These are phyloP conservation scores for Apis mellifera DNA, from an alignment of 1,140 invertebrate species.

Conservation along the genomic window DNA sequence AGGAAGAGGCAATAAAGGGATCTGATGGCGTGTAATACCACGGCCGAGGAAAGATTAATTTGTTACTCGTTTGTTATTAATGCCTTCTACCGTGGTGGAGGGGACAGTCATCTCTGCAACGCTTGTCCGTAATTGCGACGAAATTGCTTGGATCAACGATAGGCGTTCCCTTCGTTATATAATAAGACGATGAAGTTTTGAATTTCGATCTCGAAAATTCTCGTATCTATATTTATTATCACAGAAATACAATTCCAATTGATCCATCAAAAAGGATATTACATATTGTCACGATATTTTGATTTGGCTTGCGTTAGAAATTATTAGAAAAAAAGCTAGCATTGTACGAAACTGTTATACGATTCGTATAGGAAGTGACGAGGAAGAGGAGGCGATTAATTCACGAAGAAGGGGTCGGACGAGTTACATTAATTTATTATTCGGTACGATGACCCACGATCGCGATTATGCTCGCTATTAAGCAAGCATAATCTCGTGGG, in stretches of 20 bases:
- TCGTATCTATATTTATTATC: too few species aligned
- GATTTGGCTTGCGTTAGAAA: too few species aligned
- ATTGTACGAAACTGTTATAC: too few species aligned
- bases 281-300: too few species aligned
- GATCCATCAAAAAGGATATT: background rate
- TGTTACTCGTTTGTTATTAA: constrained; percentile 25
- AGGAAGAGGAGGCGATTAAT: background rate
- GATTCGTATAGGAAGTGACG: background rate
- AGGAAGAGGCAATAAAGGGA: constrained; percentile 27
- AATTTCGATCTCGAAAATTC: too few species aligned
- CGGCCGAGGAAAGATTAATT: constrained; percentile 28
- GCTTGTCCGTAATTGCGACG: background rate
- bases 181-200: background rate
- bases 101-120: background rate
- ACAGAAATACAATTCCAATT: too few species aligned
- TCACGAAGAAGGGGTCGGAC: constrained; percentile 35
- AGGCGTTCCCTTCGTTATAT: background rate
- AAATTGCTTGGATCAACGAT: constrained; percentile 4
- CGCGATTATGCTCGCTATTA: constrained; percentile 48
- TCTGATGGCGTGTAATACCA: constrained; percentile 17
- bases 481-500: background rate
- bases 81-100: too few species aligned
- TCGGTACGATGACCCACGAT: constrained; percentile 44
- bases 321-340: too few species aligned
- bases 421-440: constrained; percentile 65